Evolutionary conservation across 2,797 vertebrate genomes (phyloP), one percentile per base, ranked within the genome.

Genomic region (Oreonectes daqikongensis): DNA sequence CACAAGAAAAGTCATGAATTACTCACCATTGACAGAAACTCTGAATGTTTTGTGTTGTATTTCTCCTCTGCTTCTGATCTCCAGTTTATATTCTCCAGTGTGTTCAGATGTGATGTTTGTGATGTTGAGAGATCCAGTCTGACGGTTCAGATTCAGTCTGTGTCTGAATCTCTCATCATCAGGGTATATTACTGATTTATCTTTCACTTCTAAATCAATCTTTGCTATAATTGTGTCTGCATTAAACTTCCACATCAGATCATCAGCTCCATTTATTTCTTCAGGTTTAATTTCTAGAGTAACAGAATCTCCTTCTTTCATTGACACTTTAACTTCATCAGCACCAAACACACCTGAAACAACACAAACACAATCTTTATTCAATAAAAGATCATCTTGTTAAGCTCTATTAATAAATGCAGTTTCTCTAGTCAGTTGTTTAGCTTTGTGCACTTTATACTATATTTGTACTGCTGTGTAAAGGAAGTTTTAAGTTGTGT

Each of bases 171-270:
- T 59, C 18, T 38, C 35, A 59, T n/a, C n/a, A n/a, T 71, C 38
- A n/a, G 3, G 0, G 1, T 70, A 11, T 52, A 8, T 0, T 11
- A 2, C 1, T 40, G 2, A 0, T 0, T 1, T 1, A 1, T 7
- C 3, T 8, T 0, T 1, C 14, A 0, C 26, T 20, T 59, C 42
- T 11, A 59, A 17, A n/a, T 48, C 69, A 20, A 71, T 28, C 17
- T 1, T 71, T 59, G 22, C 46, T n/a, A 48, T n/a, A 18, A 6
- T 7, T n/a, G 1, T 48, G 5, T 48, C 15, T 7, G n/a, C n/a
- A n/a, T n/a, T 6, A n/a, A 48, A 18, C 5, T 1, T 48, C 46
- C 46, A 48, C 5, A 18, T 1, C 6, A 48, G 18, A 18, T 26
- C 1, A 1, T 28, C 38, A 44, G 11, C 7, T 30, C 14, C 11